Evolutionary conservation across 2,888 invertebrate genomes (phyloP).

Genomic region (Nemurella pictetii): DNA sequence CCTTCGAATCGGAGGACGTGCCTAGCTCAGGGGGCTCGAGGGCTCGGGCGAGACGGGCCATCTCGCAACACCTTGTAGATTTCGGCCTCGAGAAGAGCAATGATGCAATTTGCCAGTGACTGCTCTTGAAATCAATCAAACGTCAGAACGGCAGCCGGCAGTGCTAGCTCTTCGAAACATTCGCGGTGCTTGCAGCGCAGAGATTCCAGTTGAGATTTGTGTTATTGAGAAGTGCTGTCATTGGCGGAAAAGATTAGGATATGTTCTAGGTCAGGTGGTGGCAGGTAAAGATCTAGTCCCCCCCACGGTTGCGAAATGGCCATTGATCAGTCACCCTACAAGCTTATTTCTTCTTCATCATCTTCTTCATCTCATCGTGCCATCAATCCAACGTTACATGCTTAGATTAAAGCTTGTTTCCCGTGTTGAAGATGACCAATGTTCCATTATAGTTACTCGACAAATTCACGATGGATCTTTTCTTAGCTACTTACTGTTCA

Average conservation of each 20-base stretch:
- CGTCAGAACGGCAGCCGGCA: no score
- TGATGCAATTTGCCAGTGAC: constrained; percentile 20
- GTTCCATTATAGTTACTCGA: no score
- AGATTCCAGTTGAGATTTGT: constrained; percentile 18
- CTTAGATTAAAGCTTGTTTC: no score
- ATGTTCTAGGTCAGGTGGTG: neutral
- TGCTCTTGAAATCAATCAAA: constrained; percentile 9
- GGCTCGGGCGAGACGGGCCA: no score
- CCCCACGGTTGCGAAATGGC: neutral
- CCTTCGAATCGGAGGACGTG: no score
- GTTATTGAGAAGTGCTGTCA: neutral
- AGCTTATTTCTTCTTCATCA: neutral
- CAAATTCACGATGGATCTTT: no score
- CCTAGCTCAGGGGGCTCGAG: no score
- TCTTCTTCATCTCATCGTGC: no score
- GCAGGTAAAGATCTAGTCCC: neutral
- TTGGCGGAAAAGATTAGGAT: neutral
- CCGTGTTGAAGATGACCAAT: no score
- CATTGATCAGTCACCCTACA: neutral
- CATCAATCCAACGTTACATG: no score
- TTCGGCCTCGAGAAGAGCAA: neutral
- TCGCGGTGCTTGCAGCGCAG: neutral
- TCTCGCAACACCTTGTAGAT: no score
- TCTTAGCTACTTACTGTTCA: no score
- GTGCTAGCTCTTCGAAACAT: neutral